Conservation (phyloP, 2,888 invertebrate genomes). For the Omphaloscelis lunosa region DNA sequence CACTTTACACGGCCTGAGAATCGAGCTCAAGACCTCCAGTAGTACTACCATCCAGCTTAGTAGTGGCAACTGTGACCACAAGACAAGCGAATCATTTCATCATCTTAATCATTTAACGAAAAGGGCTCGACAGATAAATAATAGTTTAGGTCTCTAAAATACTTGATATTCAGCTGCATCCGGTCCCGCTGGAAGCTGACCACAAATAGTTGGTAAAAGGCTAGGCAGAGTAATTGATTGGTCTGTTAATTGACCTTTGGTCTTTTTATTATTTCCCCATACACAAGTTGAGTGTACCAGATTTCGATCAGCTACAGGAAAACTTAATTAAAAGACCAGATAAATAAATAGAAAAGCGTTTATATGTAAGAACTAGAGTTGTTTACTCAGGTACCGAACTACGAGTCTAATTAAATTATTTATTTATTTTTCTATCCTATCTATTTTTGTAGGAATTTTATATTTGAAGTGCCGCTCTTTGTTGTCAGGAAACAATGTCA, state of each 20-base stretch:
- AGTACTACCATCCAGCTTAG: too few relatives aligned
- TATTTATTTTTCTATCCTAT: background rate
- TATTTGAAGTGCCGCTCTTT: too few relatives aligned
- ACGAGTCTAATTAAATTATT: background rate
- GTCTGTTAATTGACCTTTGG: background rate
- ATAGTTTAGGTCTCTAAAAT: too few relatives aligned
- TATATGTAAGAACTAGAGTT: background rate
- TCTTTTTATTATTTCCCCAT: background rate
- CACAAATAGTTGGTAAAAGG: background rate
- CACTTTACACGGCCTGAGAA: too few relatives aligned
- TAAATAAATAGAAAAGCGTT: background rate
- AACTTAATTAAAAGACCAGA: slow-evolving; percentile 12
- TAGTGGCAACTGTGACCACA: too few relatives aligned
- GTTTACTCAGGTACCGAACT: background rate
- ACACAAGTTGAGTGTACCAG: background rate
- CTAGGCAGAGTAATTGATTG: too few relatives aligned
- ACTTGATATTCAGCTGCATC: too few relatives aligned
- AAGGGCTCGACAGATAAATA: background rate
- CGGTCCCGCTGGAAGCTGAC: background rate
- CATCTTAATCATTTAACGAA: too few relatives aligned
- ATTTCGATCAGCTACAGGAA: background rate
- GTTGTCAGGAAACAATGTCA: too few relatives aligned
- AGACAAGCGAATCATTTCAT: too few relatives aligned
- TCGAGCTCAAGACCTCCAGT: too few relatives aligned
- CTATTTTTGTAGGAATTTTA: background rate